Percentiles rank a stretch among this genome's conserved stretches.
These are phyloP conservation scores for Phalacrocorax pelagicus DNA, from an alignment of 2,113 vertebrate genomes.

Conservation along the genomic window DNA sequence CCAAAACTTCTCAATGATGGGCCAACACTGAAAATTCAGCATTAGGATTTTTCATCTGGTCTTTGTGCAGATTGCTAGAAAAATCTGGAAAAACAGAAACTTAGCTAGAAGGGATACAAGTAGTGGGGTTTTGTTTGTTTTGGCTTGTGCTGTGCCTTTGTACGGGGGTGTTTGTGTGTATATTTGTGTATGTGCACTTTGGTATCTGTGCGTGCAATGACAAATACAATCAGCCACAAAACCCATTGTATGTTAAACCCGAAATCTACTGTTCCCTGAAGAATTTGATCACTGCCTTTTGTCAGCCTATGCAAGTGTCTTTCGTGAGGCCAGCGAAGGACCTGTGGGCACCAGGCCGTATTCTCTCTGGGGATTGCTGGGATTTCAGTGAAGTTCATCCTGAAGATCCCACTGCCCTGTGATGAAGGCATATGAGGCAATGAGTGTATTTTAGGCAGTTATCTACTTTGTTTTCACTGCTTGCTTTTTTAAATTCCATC, in stretches of 20 bases:
- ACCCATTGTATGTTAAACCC: neutral
- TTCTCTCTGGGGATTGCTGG: neutral
- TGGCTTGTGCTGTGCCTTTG: neutral
- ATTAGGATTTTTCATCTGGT: neutral
- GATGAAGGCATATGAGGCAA: neutral
- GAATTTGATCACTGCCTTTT: neutral
- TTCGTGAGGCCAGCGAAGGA: neutral
- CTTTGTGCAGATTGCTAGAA: neutral
- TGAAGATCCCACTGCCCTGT: neutral
- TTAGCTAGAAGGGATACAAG: neutral
- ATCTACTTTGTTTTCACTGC: neutral
- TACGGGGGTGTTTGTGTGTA: neutral
- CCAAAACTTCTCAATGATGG: neutral
- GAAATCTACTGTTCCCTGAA: neutral
- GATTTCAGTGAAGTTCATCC: neutral
- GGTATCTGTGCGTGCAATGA: neutral
- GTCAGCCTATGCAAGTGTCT: neutral
- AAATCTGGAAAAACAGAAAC: neutral
- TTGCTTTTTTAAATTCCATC: neutral
- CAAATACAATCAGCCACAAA: neutral
- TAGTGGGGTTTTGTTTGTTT: rapidly evolving
- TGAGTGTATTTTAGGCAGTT: neutral
- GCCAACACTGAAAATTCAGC: neutral
- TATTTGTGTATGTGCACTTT: neutral
- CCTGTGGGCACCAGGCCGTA: neutral